These are phyloP conservation scores for Galagoides demidoff DNA, from an alignment of 2,797 vertebrate species.

Conservation along the genomic window DNA sequence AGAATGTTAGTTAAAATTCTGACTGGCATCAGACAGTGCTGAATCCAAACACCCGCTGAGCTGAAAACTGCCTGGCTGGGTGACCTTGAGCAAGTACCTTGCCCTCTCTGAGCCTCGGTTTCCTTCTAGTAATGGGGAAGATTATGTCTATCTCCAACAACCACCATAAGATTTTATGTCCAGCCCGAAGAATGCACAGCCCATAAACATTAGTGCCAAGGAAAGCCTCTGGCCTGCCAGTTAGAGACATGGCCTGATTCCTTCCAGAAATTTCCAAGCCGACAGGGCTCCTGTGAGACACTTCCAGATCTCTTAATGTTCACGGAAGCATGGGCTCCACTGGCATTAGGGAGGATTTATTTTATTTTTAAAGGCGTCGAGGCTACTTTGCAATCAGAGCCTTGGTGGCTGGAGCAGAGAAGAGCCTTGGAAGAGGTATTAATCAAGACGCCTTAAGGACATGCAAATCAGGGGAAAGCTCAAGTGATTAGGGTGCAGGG, in stretches of 20 bases:
- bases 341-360: slow-evolving; percentile 29
- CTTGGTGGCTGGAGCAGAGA: slow-evolving; percentile 74
- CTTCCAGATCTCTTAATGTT: neutral
- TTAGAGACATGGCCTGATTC: neutral
- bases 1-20: neutral
- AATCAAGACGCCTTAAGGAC: slow-evolving; percentile 83
- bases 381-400: slow-evolving; percentile 85
- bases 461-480: slow-evolving; percentile 81
- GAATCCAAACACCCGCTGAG: neutral
- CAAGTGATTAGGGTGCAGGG: slow-evolving; percentile 76
- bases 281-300: neutral
- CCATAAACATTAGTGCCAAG: neutral
- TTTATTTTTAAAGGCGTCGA: slow-evolving; percentile 75
- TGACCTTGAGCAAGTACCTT: neutral
- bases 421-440: slow-evolving; percentile 80
- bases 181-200: neutral
- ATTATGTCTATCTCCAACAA: neutral
- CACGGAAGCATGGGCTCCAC: slow-evolving; percentile 48
- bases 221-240: neutral
- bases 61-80: neutral
- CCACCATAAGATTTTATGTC: neutral
- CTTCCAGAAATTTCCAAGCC: slow-evolving; percentile 27
- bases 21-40: neutral
- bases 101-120: neutral
- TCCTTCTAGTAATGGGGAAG: neutral